phyloP scores from a whole-genome alignment of 2,888 invertebrate species.

The Heliconius ethilla region DNA sequence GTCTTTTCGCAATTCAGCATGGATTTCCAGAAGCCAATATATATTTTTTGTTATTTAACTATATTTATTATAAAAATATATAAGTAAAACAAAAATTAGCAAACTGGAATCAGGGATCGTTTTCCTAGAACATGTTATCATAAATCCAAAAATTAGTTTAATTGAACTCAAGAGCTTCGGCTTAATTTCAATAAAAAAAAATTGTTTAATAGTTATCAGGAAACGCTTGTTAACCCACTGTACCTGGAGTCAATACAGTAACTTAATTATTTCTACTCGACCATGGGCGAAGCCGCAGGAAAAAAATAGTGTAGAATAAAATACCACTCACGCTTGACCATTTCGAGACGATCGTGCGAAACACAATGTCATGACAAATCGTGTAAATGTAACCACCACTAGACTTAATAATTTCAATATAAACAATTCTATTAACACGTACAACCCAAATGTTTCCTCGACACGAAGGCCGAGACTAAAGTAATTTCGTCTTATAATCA shows the following conservation, averaged over 20 bases:
- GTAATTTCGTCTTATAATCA: constrained; percentile 18
- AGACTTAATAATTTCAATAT: constrained; percentile 9
- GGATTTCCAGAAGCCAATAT: too few species aligned
- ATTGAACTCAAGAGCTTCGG: too few species aligned
- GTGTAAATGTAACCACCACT: not conserved
- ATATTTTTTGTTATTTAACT: too few species aligned
- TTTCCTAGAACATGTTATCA: not conserved
- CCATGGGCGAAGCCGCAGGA: not conserved
- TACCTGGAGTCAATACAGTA: too few species aligned
- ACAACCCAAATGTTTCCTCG: constrained; percentile 9
- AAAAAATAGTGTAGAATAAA: not conserved
- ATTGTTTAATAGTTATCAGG: too few species aligned
- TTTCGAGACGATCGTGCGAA: constrained; percentile 1
- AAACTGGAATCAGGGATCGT: not conserved
- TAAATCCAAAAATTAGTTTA: too few species aligned
- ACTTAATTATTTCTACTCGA: not conserved
- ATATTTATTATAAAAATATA: not conserved
- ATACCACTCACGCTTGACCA: not conserved
- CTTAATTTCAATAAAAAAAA: too few species aligned
- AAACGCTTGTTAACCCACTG: too few species aligned
- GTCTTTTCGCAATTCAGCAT: too few species aligned
- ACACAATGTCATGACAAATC: not conserved
- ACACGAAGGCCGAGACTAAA: constrained; percentile 9
- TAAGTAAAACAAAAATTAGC: not conserved
- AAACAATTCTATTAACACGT: constrained; percentile 19